Evolutionary conservation across 1,140 invertebrate genomes (phyloP), one percentile per base, ranked within the genome.

Genomic region (Diprion similis): DNA sequence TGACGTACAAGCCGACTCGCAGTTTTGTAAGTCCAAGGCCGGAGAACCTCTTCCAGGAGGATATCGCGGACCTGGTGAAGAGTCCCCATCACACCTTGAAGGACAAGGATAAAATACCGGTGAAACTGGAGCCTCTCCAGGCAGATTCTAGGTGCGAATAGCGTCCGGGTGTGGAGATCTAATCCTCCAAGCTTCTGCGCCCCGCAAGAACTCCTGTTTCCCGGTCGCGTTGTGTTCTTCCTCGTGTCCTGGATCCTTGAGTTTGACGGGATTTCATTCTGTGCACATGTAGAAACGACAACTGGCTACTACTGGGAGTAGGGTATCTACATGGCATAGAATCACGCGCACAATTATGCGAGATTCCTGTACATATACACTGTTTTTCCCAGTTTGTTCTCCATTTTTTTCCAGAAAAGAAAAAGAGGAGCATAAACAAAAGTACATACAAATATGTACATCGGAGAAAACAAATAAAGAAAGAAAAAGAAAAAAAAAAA

Each of bases 1-100:
- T 93, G 90, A 89, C 91, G 65, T 93, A 92, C 81, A 93, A 93
- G 78, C 89, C 91, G 0, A 83, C 89, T 7, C 88, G 90, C 17
- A 87, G 89, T 73, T 89, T 87, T 75, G 86, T 90, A 59, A 92
- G 91, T 72, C 91, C 92, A 9, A 83, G 91, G 0, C 91, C 91
- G 10, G 91, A 92, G 77, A 91, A 89, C 74, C 89, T 93, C 74
- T 91, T 91, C 80, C 90, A 91, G 77, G 90, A 91, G 78, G 91
- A 92, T 73, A 91, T 92, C 71, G 89, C 90, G 74, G 90, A 91
- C 66, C 82, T 91, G 72, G 91, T 91, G 0, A 91, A 91, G 76
- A 88, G 85, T 74, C 89, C 90, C 1, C 24, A 37, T 2, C 85
- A 88, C 76, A 81, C 81, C 45, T 85, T 86, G 71, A 87, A 87